Base-by-base conservation (phyloP, 2,797 vertebrate species). In the Alfaro cultratus region DNA sequence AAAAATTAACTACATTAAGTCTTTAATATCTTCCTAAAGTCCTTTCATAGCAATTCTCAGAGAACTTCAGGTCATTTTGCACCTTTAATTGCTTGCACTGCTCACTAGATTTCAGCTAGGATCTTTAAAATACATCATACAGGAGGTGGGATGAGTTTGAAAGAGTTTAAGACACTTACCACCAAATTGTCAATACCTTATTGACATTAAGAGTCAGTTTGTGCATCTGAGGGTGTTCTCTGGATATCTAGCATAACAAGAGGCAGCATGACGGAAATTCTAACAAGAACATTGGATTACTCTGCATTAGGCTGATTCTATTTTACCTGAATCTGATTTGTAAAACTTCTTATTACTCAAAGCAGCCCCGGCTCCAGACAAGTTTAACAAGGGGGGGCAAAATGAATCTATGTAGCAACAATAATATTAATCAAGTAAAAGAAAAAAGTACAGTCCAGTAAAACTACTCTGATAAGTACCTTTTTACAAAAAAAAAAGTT, bases 251-350 rank as follows among this genome's bases (percentile, higher is more conserved):
- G 39, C 12, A 11, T 70, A 45, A 70, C 39, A 43, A 45, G 67
- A n/a, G 5, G 67, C 39, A 43, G 23, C 23, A 13, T 13, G 26
- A 21, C 11, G 21, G 29, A n/a, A 72, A 55, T 78, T 57, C 29
- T 8, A 34, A 18, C 39, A 45, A 23, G 16, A 31, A 78, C 83
- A 89, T 49, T 53, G 75, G 81, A 85, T 93, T n/a, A 39, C 29
- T n/a, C 43, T 60, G 29, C 49, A 73, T 46, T 31, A 78, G 26
- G 10, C 62, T 68, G 49, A 34, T 3, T 41, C 47, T 73, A 49
- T n/a, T 39, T 23, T 67, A 21, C 53, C 39, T 55, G 13, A 7
- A 51, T 55, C n/a, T 62, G 11, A 70, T n/a, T 43, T 70, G 23
- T n/a, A 45, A 45, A 45, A 23, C 29, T 70, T 49, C 3, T n/a